Conservation (phyloP, 2,113 vertebrate genomes). For the Synchiropus splendidus region DNA sequence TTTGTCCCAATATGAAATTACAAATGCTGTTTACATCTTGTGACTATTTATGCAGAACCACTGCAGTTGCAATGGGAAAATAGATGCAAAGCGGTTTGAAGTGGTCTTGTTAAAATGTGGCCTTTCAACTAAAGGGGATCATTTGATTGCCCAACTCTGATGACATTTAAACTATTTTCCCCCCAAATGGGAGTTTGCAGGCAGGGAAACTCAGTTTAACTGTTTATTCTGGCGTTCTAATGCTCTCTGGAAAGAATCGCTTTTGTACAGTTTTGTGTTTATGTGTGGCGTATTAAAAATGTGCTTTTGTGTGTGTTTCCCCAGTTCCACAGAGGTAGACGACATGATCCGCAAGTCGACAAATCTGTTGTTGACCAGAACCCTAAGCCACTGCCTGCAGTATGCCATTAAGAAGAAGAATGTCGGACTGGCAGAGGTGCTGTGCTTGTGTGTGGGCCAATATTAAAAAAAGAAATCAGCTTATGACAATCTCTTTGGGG, state of each 20-base stretch:
- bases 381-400: conserved; percentile 88
- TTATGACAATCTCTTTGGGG: too few species aligned
- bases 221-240: conserved; percentile 38
- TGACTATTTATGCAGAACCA: too few species aligned
- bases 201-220: conserved; percentile 33
- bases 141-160: conserved; percentile 21
- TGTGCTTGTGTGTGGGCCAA: not conserved
- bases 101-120: too few species aligned
- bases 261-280: not conserved
- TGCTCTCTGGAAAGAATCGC: conserved; percentile 14
- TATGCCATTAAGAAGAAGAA: conserved; percentile 94
- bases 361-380: conserved; percentile 86
- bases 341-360: conserved; percentile 98
- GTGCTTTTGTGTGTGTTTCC: conserved; percentile 5
- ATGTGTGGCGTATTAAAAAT: not conserved
- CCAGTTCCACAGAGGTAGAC: conserved; percentile 90
- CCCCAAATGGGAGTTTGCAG: conserved; percentile 26
- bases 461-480: too few species aligned
- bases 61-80: too few species aligned
- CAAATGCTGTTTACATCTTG: too few species aligned
- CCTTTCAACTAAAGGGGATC: conserved; percentile 2
- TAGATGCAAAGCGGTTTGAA: too few species aligned
- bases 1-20: too few species aligned
- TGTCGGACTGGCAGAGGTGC: conserved; percentile 87
- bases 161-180: conserved; percentile 25